phyloP scores from a whole-genome alignment of 2,113 vertebrate species.

The Lates calcarifer region DNA sequence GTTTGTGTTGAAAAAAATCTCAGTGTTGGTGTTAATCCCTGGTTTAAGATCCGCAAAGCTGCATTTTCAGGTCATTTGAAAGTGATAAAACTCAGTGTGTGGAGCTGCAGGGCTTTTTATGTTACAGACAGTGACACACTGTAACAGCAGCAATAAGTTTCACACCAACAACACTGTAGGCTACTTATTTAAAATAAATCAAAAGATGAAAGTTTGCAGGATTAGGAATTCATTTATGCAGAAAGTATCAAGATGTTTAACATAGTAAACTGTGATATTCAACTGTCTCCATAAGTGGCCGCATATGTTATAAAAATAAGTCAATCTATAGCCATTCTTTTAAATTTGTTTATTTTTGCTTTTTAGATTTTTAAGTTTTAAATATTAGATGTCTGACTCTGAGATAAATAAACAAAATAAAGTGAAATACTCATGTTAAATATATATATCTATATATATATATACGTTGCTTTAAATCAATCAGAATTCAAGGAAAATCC shows the following conservation, averaged over 20 bases:
- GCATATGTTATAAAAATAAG: not conserved
- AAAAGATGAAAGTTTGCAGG: constrained; percentile 38
- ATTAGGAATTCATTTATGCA: constrained; percentile 31
- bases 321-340: too few species aligned
- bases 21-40: constrained; percentile 60
- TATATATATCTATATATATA: not conserved
- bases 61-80: constrained; percentile 60
- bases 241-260: not conserved
- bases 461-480: not conserved
- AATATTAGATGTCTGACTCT: not conserved
- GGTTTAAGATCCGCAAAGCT: constrained; percentile 61
- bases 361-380: not conserved
- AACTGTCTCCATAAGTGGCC: not conserved
- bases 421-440: not conserved
- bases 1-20: constrained; percentile 35
- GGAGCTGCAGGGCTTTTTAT: constrained; percentile 45
- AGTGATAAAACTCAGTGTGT: constrained; percentile 50
- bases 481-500: not conserved
- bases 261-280: not conserved
- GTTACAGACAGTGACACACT: not conserved
- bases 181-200: constrained; percentile 18
- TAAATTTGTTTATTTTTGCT: not conserved
- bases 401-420: not conserved
- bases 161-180: constrained; percentile 26
- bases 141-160: constrained; percentile 4